Base-by-base conservation (phyloP, 2,888 invertebrate genomes). In the Octodonta nipae region DNA sequence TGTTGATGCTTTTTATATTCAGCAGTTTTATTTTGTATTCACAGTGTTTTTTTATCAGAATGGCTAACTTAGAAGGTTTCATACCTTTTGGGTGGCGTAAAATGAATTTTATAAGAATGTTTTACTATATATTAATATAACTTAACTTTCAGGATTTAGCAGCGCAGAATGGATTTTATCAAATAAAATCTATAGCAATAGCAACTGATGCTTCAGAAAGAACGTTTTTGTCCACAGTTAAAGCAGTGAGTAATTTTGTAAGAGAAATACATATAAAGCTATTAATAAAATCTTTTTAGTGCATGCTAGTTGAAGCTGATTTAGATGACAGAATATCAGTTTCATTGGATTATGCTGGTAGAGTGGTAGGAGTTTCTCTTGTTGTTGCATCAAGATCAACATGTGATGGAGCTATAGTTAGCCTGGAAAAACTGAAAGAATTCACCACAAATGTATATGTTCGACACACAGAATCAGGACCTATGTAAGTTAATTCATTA, bases 401-500 rank as follows among this genome's bases (percentile, higher is more conserved):
- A 1, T 66, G 65, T 49, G 63, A 65, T 34, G 67, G 66, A 13
- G 61, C 64, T 20, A 54, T 59, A 32, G 56, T 55, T 2, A 42
- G 58, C 2, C 38, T 60, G 3, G 58, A 56, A 32, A 65, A 65
- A 15, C 50, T 67, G 5, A 66, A 67, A 33, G 62, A 66, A 26
- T 78, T 88, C 58, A 78, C 77, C 41, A 86, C 88, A 0, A 77
- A 75, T 46, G 78, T 91, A 15, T 73, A 78, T 47, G 72, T 91
- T 1, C 75, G 78, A 43, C 78, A 84, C 52, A 76, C 85, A 27
- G 84, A 87, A 51, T 68, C 73, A 44, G 91, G 86, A 5, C 88
- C 89, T 32, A 68, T 78, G 73, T 75, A 65, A 64, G 69, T n/a
- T n/a, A n/a, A n/a, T n/a, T n/a, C n/a, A n/a, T n/a, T n/a, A n/a